Base-by-base conservation (phyloP, 2,888 invertebrate genomes). In the Acronicta aceris region DNA sequence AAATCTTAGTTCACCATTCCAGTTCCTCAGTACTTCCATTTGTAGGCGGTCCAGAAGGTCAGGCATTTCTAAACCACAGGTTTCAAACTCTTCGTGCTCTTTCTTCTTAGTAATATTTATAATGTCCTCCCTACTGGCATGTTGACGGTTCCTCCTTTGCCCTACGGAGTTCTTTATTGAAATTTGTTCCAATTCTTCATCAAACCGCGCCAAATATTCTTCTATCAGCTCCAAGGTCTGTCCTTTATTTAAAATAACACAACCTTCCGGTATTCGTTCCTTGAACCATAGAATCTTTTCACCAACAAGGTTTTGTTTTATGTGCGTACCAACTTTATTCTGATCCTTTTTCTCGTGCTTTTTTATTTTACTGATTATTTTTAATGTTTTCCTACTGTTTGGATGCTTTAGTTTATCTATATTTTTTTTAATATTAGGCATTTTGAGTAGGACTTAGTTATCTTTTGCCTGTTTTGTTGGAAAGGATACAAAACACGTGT, bases 231-330 rank as follows among this genome's bases (percentile, higher is more conserved):
- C 89, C 48, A 95, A 89, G 15, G 96, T 94, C 78, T 97, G 95
- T 77, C 96, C 92, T 41, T 96, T 95, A 21, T 94, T 95, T 58
- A 96, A 95, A 57, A 91, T 90, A 8, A 92, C 85, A 43, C 90
- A 89, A 15, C 89, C 92, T 59, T 95, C 95, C 0, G 96, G 95
- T 79, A 97, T 89, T 76, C 96, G 95, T 36, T 96, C 96, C 76
- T 96, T 95, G 78, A 98, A 97, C 98, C 98, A 98, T 30, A 96
- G 76, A 52, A 98, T 91, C 90, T 97, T 98, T 83, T 98, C 98
- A 41, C 97, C 97, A 33, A 96, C 83, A 21, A 97, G 79, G 83
- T 97, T 97, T 70, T 96, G 96, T 87, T 97, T 97, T 45, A 97
- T 95, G 13, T 96, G 95, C 71, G 96, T 96, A 0, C 95, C 95